A percentile compares a stretch with the other conserved stretches of the same genome.
phyloP scores from a whole-genome alignment of 2,113 vertebrate genomes.

The Ceyx cyanopectus region DNA sequence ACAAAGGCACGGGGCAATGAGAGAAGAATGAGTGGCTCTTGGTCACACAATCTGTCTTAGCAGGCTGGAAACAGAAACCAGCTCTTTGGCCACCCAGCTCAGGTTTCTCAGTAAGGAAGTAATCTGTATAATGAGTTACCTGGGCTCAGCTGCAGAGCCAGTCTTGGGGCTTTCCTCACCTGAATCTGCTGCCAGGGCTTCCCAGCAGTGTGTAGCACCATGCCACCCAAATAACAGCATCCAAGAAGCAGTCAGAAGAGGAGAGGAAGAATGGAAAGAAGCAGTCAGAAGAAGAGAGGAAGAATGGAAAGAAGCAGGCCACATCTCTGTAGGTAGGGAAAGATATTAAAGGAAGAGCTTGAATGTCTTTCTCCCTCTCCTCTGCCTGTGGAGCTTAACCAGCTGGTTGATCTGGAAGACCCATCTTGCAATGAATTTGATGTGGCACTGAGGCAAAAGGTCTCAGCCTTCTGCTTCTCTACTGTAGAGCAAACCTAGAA shows the following conservation, averaged over 20 bases:
- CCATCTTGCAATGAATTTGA: not conserved
- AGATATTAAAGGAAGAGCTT: not conserved
- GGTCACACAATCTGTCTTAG: not conserved
- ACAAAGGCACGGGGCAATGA: not conserved
- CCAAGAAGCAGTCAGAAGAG: not conserved
- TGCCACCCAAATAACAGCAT: not conserved
- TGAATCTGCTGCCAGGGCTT: not conserved
- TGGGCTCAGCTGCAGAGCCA: not conserved
- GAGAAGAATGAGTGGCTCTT: not conserved
- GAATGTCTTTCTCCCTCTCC: not conserved
- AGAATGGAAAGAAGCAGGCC: not conserved
- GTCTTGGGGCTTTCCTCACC: not conserved
- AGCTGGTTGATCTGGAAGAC: not conserved
- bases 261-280: not conserved
- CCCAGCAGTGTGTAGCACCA: not conserved
- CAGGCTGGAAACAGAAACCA: not conserved
- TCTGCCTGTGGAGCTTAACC: not conserved
- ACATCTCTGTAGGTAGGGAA: not conserved
- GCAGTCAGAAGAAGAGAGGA: not conserved
- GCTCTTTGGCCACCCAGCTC: rapidly evolving
- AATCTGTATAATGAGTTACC: not conserved
- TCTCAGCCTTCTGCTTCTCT: not conserved
- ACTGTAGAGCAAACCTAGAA: not conserved
- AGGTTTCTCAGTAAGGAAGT: not conserved
- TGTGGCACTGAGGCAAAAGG: not conserved